Evolutionary conservation across 2,888 invertebrate genomes (phyloP), one percentile per base, ranked within the genome.

Genomic region (Eupithecia tripunctaria): DNA sequence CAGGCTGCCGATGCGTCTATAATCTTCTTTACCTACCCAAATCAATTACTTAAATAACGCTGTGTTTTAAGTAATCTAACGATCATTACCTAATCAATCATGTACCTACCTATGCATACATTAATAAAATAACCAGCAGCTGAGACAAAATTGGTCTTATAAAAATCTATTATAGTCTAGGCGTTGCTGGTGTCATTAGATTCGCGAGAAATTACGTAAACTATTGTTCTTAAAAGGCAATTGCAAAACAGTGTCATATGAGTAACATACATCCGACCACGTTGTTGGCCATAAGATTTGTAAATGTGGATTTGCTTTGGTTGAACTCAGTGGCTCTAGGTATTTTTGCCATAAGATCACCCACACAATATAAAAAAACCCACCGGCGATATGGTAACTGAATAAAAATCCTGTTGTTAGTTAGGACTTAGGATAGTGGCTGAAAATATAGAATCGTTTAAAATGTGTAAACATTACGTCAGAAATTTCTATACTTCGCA

Each of bases 391-490:
- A 36, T 10, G 36, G 36, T 8, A 36, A 36, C 36, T 7, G 36
- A 36, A 36, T 10, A 36, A 36, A 8, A 36, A 36, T 36, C 7
- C 36, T 36, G 36, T 36, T 8, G 8, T 36, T 32, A 32, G 32
- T 3, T 36, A 36, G 8, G 36, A 36, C 36, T 36, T 36, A 36
- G 36, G 36, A 36, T 36, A 8, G 12, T 10, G 4, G 15, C 15
- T 41, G 15, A 41, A 41, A 41, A 5, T 18, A 7, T n/a, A 18
- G n/a, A 47, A n/a, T 47, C n/a, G n/a, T 47, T 47, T 47, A 25
- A 25, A 56, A 56, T 12, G 1, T 10, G 18, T 29, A 38, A 60
- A 65, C 38, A 60, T 70, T 66, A 65, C 68, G 71, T 74, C 18
- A 70, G 27, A 59, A 32, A 8, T 64, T 70, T 56, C 12, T 27